A percentile compares a stretch with the other conserved stretches of the same genome.
Evolutionary conservation across 2,888 invertebrate species (phyloP).

Genomic region (Acanthopleura granulata): DNA sequence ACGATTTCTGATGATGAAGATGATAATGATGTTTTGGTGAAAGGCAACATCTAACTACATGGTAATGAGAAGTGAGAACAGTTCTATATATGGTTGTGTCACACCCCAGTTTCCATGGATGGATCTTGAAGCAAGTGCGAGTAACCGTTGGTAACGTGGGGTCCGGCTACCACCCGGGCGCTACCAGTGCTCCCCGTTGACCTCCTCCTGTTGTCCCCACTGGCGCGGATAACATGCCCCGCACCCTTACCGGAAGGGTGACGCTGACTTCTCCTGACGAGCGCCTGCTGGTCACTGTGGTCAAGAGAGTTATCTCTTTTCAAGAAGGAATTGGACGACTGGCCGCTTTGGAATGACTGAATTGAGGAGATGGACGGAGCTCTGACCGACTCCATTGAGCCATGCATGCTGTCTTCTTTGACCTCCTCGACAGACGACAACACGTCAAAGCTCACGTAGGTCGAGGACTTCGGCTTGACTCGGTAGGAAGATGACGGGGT

Average conservation of each 20-base stretch:
- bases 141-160: neutral
- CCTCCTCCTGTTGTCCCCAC: neutral
- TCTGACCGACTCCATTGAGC: constrained; percentile 45
- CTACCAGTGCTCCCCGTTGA: constrained; percentile 10
- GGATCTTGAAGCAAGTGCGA: neutral
- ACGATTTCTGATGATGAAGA: too few relatives aligned
- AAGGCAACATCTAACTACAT: too few relatives aligned
- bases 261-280: neutral
- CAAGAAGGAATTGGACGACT: neutral
- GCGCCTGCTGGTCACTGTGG: neutral
- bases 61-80: too few relatives aligned
- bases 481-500: constrained; percentile 21
- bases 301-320: neutral
- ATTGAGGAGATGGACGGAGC: constrained; percentile 37
- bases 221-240: neutral
- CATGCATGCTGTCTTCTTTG: constrained; percentile 43
- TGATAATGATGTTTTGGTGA: too few relatives aligned
- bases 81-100: neutral
- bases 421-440: constrained; percentile 50
- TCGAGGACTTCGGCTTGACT: constrained; percentile 46
- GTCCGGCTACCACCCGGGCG: neutral
- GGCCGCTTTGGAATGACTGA: constrained; percentile 9
- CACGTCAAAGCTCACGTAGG: constrained; percentile 59
- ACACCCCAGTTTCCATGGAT: constrained; percentile 15
- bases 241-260: neutral